These are phyloP conservation scores for Phthorimaea operculella DNA, from an alignment of 1,140 invertebrate genomes.

Conservation along the genomic window DNA sequence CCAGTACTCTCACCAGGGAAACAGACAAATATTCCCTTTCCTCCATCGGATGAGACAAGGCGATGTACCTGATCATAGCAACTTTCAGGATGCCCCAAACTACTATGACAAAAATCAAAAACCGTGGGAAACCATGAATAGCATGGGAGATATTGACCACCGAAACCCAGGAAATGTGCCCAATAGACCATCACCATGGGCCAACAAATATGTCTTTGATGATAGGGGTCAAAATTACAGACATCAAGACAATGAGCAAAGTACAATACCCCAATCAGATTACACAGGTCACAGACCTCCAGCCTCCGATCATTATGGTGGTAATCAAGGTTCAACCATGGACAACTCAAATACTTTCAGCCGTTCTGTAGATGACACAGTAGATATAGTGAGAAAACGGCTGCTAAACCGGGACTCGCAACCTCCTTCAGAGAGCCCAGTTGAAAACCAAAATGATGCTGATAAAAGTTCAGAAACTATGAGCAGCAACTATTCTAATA, in stretches of 20 bases:
- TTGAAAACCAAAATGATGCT: slow-evolving; percentile 14
- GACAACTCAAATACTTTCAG: slow-evolving; percentile 51
- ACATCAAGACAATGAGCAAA: slow-evolving; percentile 19
- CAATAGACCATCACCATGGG: slow-evolving; percentile 25
- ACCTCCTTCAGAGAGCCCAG: slow-evolving; percentile 15
- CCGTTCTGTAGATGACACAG: slow-evolving; percentile 54
- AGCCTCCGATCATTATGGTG: slow-evolving; percentile 54
- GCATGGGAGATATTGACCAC: slow-evolving; percentile 49
- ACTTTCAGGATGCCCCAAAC: slow-evolving; percentile 20
- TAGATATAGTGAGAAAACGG: slow-evolving; percentile 51
- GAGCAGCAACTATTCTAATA: neutral
- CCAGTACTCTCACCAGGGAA: too few relatives aligned
- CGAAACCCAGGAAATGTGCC: slow-evolving; percentile 20
- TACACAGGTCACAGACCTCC: slow-evolving; percentile 53
- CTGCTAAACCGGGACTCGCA: slow-evolving; percentile 38
- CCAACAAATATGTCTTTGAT: slow-evolving; percentile 23
- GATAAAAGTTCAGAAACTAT: neutral
- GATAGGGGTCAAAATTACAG: slow-evolving; percentile 18
- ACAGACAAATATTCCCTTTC: slow-evolving; percentile 20
- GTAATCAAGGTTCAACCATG: slow-evolving; percentile 34
- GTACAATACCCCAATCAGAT: slow-evolving; percentile 26
- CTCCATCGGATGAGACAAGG: slow-evolving; percentile 15
- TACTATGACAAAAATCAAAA: slow-evolving; percentile 24
- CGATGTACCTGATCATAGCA: slow-evolving; percentile 12
- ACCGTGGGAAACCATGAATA: slow-evolving; percentile 30